Evolutionary conservation across 2,797 vertebrate genomes (phyloP).

Genomic region (Acrossocheilus wenchowensis): DNA sequence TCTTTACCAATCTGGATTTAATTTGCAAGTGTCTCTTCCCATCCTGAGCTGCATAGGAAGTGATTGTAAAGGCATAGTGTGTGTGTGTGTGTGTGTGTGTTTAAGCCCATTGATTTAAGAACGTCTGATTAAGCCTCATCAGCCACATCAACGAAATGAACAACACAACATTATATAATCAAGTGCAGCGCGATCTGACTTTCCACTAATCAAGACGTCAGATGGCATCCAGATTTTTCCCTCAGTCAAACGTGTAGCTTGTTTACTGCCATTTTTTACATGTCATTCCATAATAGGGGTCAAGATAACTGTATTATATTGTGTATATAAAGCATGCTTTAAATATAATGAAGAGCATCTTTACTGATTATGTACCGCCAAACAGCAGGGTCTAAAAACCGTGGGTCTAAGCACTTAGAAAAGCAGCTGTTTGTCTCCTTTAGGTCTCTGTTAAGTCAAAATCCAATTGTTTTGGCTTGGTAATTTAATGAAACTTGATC

Average conservation of each 20-base stretch:
- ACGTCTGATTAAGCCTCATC: conserved; percentile 76
- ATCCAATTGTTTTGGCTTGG: background rate
- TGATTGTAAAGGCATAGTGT: conserved; percentile 33
- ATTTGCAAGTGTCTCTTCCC: conserved; percentile 41
- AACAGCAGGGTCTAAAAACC: background rate
- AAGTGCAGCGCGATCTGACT: conserved; percentile 71
- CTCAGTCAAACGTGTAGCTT: conserved; percentile 61
- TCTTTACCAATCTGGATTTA: conserved; percentile 35
- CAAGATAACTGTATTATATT: conserved; percentile 44
- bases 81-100: conserved; percentile 27
- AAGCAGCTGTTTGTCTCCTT: background rate
- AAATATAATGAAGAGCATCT: background rate
- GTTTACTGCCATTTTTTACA: conserved; percentile 4
- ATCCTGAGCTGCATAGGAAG: conserved; percentile 40
- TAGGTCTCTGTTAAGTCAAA: conserved; percentile 2
- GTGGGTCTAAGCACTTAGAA: background rate
- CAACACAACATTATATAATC: conserved; percentile 76
- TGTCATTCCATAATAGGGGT: conserved; percentile 50
- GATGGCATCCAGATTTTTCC: conserved; percentile 64
- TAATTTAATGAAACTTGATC: background rate
- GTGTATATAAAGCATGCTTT: conserved; percentile 23
- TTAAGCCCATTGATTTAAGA: conserved; percentile 71
- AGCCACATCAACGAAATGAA: conserved; percentile 71
- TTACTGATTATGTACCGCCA: background rate
- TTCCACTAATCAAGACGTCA: conserved; percentile 73